Evolutionary conservation across 2,113 vertebrate species (phyloP), one percentile per base, ranked within the genome.

Genomic region (Hystrix cristata): DNA sequence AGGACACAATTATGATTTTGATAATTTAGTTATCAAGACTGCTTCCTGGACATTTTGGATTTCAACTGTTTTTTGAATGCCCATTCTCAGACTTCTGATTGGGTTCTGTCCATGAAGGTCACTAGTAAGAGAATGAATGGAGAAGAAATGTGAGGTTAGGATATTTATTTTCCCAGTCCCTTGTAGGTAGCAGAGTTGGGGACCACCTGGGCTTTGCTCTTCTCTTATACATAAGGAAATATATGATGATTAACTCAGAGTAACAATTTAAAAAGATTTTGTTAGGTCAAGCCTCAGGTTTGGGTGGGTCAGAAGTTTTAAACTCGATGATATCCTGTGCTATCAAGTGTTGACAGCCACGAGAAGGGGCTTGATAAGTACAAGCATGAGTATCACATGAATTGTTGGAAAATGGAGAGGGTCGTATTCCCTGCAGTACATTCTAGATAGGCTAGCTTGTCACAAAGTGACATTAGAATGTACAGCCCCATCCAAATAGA

Each of bases 241-340:
- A 31, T 34, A 43, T 13, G 64, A 51, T 79, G 5, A 82, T 48
- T 81, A 81, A 64, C 19, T 5, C 53, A 71, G 46, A 65, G 79
- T 19, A 64, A 78, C 16, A 95, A 31, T 93, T 90, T 90, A 59
- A 64, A 90, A 87, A 91, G 27, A 31, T 67, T 79, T 90, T 87
- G 38, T 93, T 84, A 72, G 27, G 27, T 8, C 34, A 71, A 31
- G 62, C 51, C 21, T 53, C 43, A 38, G 34, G 59, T 64, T 21
- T 93, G 60, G 7, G 9, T 53, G 51, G 60, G 67, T 27, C 93
- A 72, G 76, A 48, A 21, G 55, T 79, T 67, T 0, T 87, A 93
- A 60, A 91, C 7, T 83, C 82, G 55, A 19, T 34, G 51, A 74
- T n/a, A 59, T 13, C 18, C 59, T 84, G 11, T 60, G 25, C 64